Conservation (phyloP, 2,888 invertebrate species). For the Ormyrus nitidulus region DNA sequence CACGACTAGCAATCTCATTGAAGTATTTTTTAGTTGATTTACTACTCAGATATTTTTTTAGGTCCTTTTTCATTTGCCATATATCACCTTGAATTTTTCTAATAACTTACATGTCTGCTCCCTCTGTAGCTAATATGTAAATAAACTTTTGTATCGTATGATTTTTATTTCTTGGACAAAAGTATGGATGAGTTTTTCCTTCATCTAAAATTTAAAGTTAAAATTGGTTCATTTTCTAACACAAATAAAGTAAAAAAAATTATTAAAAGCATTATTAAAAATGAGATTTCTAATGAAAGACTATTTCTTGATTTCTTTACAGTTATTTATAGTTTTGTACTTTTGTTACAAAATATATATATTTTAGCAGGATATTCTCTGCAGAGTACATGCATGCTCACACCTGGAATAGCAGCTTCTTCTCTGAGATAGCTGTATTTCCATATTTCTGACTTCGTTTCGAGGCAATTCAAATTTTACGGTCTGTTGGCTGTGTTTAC, state of each 20-base stretch:
- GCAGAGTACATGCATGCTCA: too few species aligned
- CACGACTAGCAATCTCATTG: slow-evolving; percentile 78
- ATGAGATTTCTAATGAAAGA: too few species aligned
- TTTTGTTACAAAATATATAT: too few species aligned
- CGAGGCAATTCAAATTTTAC: too few species aligned
- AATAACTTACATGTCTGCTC: slow-evolving; percentile 80
- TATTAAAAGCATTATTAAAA: not conserved
- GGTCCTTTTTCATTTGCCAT: slow-evolving; percentile 85
- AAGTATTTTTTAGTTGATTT: slow-evolving; percentile 56
- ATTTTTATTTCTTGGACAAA: slow-evolving; percentile 85
- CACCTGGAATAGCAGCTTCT: too few species aligned
- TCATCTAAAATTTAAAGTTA: slow-evolving; percentile 72
- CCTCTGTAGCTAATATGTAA: slow-evolving; percentile 79
- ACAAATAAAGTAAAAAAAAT: slow-evolving; percentile 14
- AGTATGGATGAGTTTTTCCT: slow-evolving; percentile 80
- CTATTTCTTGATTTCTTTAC: too few species aligned
- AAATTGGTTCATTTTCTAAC: slow-evolving; percentile 2
- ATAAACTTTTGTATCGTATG: slow-evolving; percentile 91
- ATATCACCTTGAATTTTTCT: slow-evolving; percentile 89
- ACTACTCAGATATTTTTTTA: slow-evolving; percentile 80
- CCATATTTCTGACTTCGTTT: too few species aligned
- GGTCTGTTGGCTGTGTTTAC: too few species aligned
- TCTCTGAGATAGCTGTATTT: too few species aligned
- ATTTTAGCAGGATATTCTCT: too few species aligned
- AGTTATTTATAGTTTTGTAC: too few species aligned